Conservation (phyloP, 2,113 vertebrate species). For the Oenanthe melanoleuca region DNA sequence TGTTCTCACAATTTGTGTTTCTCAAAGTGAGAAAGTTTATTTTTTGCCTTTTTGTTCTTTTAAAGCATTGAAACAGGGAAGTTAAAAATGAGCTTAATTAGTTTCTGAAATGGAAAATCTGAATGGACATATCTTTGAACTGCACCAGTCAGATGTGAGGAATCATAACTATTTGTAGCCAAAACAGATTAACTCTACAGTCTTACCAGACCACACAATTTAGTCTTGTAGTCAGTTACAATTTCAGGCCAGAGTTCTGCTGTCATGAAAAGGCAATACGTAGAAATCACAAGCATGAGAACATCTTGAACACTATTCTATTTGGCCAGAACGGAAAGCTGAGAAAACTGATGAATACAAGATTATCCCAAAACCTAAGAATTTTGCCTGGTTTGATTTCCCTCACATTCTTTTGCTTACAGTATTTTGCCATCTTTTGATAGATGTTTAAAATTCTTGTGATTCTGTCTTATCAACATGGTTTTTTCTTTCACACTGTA, state of each 20-base stretch:
- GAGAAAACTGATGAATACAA: background rate
- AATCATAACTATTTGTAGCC: background rate
- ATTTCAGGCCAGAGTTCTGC: background rate
- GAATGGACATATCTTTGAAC: background rate
- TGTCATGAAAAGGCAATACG: background rate
- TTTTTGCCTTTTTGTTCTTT: background rate
- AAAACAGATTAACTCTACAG: background rate
- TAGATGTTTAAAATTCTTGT: background rate
- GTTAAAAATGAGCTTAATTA: background rate
- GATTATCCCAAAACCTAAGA: background rate
- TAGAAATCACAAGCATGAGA: background rate
- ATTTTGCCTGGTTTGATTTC: background rate
- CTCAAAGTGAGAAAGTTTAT: background rate
- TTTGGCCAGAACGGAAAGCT: background rate
- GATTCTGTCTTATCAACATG: background rate
- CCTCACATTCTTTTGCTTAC: background rate
- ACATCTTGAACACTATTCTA: background rate
- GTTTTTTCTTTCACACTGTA: background rate
- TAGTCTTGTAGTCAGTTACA: background rate
- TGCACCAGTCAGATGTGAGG: background rate
- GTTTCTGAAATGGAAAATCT: background rate
- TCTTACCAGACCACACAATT: background rate
- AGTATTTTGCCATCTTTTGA: background rate
- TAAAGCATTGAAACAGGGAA: background rate
- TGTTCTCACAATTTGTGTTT: background rate